Base-by-base conservation (phyloP, 2,113 vertebrate genomes). In the Hippolais icterina region DNA sequence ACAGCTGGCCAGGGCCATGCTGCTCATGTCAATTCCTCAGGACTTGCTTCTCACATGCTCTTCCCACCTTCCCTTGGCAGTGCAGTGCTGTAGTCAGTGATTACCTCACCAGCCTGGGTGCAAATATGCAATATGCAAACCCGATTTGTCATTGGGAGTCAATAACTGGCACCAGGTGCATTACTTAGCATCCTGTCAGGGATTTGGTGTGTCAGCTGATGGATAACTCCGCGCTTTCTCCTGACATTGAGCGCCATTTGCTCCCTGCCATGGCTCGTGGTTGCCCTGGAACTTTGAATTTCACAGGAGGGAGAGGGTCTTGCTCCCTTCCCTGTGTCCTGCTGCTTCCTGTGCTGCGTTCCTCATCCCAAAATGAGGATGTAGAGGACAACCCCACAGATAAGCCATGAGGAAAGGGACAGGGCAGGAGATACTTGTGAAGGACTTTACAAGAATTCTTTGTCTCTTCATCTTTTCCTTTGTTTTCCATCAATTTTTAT, bases 151-250 rank as follows among this genome's bases (percentile, higher is more conserved):
- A 78, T 35, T 68, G 93, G 81, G 64, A 92, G 77, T 91, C 94
- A 89, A 89, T 96, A 96, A 96, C 9, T 92, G 92, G 87, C 72
- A 53, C 33, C 71, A 46, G 87, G 94, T 81, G 83, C 83, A 69
- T 93, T 78, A 25, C 74, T 96, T 72, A 94, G 69, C 92, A 90
- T 83, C 83, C 79, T 91, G 96, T 95, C 93, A 89, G 2, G 20
- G 83, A 59, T 93, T 5, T 94, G 90, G 76, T 19, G 14, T 84
- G 87, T 61, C 90, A 92, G 66, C 92, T 94, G 93, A 93, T 91
- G 50, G 93, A 95, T 97, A 83, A 79, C 86, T 86, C 59, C 1
- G 15, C 4, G 53, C 78, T 87, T 83, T 61, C 80, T 87, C 28
- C 3, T 39, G 90, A 92, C 80, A 35, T 24, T 69, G 88, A 66